phyloP scores from a whole-genome alignment of 2,113 vertebrate species.

The Actenoides lindsayi region DNA sequence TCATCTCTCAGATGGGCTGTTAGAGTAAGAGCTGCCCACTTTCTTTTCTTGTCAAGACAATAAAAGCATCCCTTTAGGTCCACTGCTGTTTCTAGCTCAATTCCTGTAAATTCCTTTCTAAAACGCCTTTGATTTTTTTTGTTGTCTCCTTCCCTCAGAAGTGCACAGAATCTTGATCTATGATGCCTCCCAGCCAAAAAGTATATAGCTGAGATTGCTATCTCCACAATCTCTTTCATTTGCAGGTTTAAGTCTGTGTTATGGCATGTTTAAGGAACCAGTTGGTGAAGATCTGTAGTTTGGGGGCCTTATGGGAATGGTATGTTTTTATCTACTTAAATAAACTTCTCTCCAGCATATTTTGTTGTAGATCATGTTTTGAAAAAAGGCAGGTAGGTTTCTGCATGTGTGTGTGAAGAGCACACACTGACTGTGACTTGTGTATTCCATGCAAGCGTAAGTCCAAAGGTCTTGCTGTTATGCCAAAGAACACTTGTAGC shows the following conservation, averaged over 20 bases:
- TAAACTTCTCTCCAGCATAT: background rate
- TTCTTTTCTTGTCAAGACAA: background rate
- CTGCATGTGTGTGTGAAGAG: background rate
- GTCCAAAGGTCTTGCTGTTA: background rate
- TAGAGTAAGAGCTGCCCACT: background rate
- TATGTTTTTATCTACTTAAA: background rate
- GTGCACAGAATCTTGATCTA: background rate
- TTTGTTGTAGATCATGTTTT: background rate
- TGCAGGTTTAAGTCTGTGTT: conserved; percentile 26
- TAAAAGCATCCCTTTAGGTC: background rate
- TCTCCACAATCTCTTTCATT: background rate
- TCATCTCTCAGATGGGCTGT: background rate
- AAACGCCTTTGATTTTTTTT: background rate
- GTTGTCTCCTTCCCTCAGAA: background rate
- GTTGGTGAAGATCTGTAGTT: conserved; percentile 21
- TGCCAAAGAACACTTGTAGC: background rate
- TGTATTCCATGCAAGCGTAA: background rate
- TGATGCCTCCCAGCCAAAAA: conserved; percentile 2
- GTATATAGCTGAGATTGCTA: background rate
- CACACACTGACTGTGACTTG: background rate
- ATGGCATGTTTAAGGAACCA: conserved; percentile 33
- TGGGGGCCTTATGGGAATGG: background rate
- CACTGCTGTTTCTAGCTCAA: background rate
- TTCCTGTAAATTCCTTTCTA: background rate
- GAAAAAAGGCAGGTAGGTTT: background rate